A percentile compares a stretch with the other conserved stretches of the same genome.
Evolutionary conservation across 1,140 invertebrate species (phyloP).

Genomic region (Drosophila virilis): DNA sequence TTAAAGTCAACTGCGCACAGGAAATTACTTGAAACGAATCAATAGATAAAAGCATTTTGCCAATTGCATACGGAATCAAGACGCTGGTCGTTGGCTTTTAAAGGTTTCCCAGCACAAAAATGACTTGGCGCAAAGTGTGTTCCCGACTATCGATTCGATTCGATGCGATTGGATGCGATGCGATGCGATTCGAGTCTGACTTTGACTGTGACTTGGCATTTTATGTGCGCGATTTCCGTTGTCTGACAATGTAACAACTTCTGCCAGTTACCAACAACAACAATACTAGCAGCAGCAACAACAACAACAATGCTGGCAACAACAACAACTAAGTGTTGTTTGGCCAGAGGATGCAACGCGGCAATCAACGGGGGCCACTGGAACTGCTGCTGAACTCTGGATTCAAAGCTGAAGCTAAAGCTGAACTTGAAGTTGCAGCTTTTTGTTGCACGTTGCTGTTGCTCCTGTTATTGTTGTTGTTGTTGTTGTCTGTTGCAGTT

Average conservation of each 20-base stretch:
- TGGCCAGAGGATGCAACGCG: constrained; percentile 14
- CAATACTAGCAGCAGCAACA: constrained; percentile 17
- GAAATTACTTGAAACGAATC: constrained; percentile 75
- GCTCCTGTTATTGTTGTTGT: constrained; percentile 8
- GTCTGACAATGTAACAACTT: constrained; percentile 77
- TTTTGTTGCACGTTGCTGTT: neutral
- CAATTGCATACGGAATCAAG: constrained; percentile 56
- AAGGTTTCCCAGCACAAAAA: constrained; percentile 10
- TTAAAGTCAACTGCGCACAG: constrained; percentile 40
- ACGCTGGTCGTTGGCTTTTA: constrained; percentile 2
- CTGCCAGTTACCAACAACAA: constrained; percentile 59
- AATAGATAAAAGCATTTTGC: constrained; percentile 77
- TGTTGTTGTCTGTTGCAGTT: constrained; percentile 22
- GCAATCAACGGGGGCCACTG: constrained; percentile 17
- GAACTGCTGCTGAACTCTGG: constrained; percentile 6
- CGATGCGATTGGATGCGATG: constrained; percentile 11
- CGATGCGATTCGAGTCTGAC: constrained; percentile 32
- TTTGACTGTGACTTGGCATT: constrained; percentile 42
- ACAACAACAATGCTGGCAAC: constrained; percentile 16
- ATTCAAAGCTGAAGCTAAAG: neutral
- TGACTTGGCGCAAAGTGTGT: constrained; percentile 39
- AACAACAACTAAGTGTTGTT: constrained; percentile 13
- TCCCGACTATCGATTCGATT: constrained; percentile 15
- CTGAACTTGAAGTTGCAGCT: constrained; percentile 3
- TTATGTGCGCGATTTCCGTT: constrained; percentile 78